Evolutionary conservation across 2,113 vertebrate genomes (phyloP), one percentile per base, ranked within the genome.

Genomic region (Cettia cetti): DNA sequence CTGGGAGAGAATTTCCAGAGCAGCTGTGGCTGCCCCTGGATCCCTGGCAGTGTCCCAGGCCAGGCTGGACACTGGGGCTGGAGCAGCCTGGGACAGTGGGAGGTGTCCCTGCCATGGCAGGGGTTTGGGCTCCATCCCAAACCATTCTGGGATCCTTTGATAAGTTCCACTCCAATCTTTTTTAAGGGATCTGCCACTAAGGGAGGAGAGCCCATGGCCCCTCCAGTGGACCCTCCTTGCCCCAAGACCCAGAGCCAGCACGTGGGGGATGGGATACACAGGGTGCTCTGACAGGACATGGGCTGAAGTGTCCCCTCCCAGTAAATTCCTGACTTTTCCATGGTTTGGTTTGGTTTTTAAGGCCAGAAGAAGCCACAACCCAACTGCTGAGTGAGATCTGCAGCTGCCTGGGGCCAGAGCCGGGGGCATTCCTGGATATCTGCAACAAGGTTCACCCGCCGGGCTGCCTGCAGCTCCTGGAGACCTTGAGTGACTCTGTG

Each of bases 381-480:
- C 60, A 0, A 9, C 47, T 96, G 75, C 74, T 97, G 78, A 95
- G n/a, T 40, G 40, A 40, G 40, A 80, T 95, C 60, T 93, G 97
- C 65, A 64, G 89, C 30, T 87, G 76, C 74, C 84, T 97, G 83
- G 97, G 97, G 68, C n/a, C 82, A 0, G 96, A 97, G 80, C 94
- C 97, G 92, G 83, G 80, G 52, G 83, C 42, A 2, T 93, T 97
- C 74, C 65, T 97, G n/a, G 96, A 86, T 13, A 7, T 72, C 28
- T 97, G 95, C 88, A 89, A 27, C 31, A 96, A 74, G 82, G 72
- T 24, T 23, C 95, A 95, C 18, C 86, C 81, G 1, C 88, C 47
- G 13, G 40, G 40, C 40, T 40, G 40, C n/a, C 40, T 96, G 94
- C 90, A 94, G 60, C 76, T 94, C 71, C 94, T 97, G 88, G 84